Evolutionary conservation across 2,888 invertebrate genomes (phyloP).

Genomic region (Phalera bucephala): DNA sequence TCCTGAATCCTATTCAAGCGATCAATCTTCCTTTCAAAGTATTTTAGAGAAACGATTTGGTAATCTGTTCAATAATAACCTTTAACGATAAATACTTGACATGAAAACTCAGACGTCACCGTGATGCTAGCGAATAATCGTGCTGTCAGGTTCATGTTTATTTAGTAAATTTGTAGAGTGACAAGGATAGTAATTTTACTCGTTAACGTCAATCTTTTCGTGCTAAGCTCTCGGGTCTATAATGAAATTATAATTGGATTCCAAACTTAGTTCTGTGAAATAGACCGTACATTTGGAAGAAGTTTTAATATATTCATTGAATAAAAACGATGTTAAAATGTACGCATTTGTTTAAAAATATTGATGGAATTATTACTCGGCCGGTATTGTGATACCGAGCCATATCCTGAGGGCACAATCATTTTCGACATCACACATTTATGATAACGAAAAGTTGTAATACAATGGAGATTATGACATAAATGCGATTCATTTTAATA

Average conservation of each 20-base stretch:
- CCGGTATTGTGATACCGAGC: neutral
- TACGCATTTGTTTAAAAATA: neutral
- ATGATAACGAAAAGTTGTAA: neutral
- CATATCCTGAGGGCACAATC: neutral
- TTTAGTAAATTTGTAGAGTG: no score
- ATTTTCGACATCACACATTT: neutral
- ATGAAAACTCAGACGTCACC: no score
- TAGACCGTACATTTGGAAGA: neutral
- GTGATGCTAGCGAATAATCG: no score
- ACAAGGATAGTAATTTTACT: no score
- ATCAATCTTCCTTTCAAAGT: slow-evolving; percentile 3
- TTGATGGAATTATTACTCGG: neutral
- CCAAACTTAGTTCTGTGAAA: neutral
- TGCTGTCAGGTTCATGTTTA: no score
- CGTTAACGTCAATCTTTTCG: no score
- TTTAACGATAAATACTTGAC: neutral
- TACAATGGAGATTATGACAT: no score
- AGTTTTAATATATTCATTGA: slow-evolving; percentile 1
- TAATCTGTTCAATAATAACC: neutral
- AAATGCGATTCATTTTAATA: no score
- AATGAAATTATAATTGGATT: neutral
- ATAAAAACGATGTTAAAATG: neutral
- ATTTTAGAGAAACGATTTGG: slow-evolving; percentile 4
- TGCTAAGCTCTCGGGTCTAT: no score
- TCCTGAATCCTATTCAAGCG: slow-evolving; percentile 3